These are phyloP conservation scores for Cryptoblepharus egeriae DNA, from an alignment of 2,797 vertebrate genomes.

Conservation along the genomic window DNA sequence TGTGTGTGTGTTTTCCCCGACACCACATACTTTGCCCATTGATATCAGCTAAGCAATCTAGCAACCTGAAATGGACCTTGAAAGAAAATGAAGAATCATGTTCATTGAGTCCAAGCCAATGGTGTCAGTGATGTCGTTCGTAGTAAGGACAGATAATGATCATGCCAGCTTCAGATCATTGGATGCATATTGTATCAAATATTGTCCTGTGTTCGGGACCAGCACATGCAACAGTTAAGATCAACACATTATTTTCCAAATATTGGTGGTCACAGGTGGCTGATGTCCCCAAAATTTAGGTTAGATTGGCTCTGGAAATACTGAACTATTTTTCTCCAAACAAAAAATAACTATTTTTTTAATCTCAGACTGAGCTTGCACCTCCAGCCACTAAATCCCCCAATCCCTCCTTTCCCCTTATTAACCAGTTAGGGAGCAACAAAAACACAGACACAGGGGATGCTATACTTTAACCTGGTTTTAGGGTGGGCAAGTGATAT, in stretches of 20 bases:
- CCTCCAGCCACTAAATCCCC: too few relatives aligned
- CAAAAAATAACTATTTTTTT: too few relatives aligned
- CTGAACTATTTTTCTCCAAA: too few relatives aligned
- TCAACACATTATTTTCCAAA: slow-evolving; percentile 50
- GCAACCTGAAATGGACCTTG: slow-evolving; percentile 39
- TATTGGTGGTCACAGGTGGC: not conserved
- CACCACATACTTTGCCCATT: slow-evolving; percentile 32
- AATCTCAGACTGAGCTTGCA: too few relatives aligned
- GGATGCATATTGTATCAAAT: slow-evolving; percentile 27
- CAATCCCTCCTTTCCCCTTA: too few relatives aligned
- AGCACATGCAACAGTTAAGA: slow-evolving; percentile 39
- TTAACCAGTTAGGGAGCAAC: too few relatives aligned
- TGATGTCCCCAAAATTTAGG: too few relatives aligned
- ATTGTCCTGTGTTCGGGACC: slow-evolving; percentile 28
- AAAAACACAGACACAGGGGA: too few relatives aligned
- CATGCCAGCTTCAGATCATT: slow-evolving; percentile 24
- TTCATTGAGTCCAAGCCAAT: slow-evolving; percentile 27
- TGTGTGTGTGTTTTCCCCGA: too few relatives aligned
- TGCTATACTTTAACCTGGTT: not conserved
- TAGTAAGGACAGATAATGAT: slow-evolving; percentile 58
- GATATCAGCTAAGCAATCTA: slow-evolving; percentile 39
- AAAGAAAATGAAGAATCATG: slow-evolving; percentile 32
- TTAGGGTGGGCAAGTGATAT: not conserved
- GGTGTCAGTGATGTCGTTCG: slow-evolving; percentile 39
- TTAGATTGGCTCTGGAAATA: too few relatives aligned